A percentile compares a stretch with the other conserved stretches of the same genome.
phyloP scores from a whole-genome alignment of 2,797 vertebrate genomes.

The Chaenodraco wilsoni region DNA sequence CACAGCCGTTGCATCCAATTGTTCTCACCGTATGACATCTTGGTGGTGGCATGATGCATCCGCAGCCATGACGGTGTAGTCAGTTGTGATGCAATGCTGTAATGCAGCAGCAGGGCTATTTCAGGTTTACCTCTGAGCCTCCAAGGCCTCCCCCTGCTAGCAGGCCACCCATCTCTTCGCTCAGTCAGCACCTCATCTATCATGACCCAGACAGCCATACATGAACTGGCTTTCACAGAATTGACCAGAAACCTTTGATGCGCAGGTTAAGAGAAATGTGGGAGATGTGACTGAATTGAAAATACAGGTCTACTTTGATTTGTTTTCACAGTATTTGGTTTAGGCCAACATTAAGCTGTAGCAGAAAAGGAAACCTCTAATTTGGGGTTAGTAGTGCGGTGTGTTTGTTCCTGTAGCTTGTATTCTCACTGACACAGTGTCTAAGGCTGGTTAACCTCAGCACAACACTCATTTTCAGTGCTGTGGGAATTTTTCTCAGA shows the following conservation, averaged over 20 bases:
- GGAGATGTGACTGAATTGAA: slow-evolving; percentile 26
- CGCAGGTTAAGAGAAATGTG: slow-evolving; percentile 15
- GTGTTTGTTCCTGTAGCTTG: slow-evolving; percentile 37
- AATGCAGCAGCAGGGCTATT: slow-evolving; percentile 74
- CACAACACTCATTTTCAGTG: slow-evolving; percentile 57
- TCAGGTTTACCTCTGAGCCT: slow-evolving; percentile 74
- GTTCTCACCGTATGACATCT: slow-evolving; percentile 59
- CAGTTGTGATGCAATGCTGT: slow-evolving; percentile 76
- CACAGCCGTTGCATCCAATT: slow-evolving; percentile 44
- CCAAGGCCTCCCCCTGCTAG: slow-evolving; percentile 65
- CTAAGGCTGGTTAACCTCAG: slow-evolving; percentile 65
- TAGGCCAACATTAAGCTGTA: slow-evolving; percentile 28
- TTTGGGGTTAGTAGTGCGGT: slow-evolving; percentile 50
- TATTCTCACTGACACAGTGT: slow-evolving; percentile 55
- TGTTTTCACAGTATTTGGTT: slow-evolving; percentile 42
- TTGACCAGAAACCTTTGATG: slow-evolving; percentile 47
- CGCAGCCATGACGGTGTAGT: slow-evolving; percentile 63
- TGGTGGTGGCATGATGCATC: slow-evolving; percentile 58
- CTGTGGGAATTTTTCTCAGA: slow-evolving; percentile 72
- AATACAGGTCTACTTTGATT: slow-evolving; percentile 37
- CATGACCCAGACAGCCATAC: slow-evolving; percentile 50
- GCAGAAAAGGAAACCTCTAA: slow-evolving; percentile 55
- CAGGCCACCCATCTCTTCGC: slow-evolving; percentile 64
- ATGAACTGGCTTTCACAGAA: slow-evolving; percentile 49
- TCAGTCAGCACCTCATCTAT: slow-evolving; percentile 72